Evolutionary conservation across 2,797 vertebrate species (phyloP).

Genomic region (Pelobates cultripes): DNA sequence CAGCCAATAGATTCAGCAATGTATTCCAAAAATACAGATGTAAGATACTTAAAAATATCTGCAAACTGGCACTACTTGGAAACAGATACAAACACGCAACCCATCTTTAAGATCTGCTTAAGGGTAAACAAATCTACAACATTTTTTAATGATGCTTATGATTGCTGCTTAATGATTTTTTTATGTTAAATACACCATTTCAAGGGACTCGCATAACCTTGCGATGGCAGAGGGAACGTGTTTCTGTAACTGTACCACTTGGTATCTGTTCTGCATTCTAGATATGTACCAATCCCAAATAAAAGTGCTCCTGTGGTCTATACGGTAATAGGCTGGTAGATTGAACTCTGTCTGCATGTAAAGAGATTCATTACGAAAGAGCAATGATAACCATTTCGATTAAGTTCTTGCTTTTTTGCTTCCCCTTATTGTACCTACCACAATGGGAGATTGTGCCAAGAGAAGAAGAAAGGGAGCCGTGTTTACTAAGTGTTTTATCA

Average conservation of each 20-base stretch:
- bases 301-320: slow-evolving; percentile 12
- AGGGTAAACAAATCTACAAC: not conserved
- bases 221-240: not conserved
- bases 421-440: slow-evolving; percentile 69
- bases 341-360: slow-evolving; percentile 32
- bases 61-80: not conserved
- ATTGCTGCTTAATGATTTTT: not conserved
- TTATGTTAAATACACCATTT: slow-evolving; percentile 8
- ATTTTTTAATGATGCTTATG: not conserved
- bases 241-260: not conserved
- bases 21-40: not conserved
- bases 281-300: slow-evolving; percentile 10
- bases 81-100: not conserved
- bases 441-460: slow-evolving; percentile 75
- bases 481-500: slow-evolving; percentile 71
- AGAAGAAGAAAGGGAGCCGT: slow-evolving; percentile 61
- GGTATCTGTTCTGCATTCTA: too few species aligned
- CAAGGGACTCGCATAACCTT: not conserved
- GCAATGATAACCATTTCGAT: slow-evolving; percentile 62
- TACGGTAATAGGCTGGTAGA: slow-evolving; percentile 13
- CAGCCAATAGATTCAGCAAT: not conserved
- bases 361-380: slow-evolving; percentile 36
- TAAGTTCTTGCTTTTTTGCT: slow-evolving; percentile 65
- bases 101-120: not conserved
- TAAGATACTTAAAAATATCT: not conserved